Conservation (phyloP, 2,113 vertebrate species). For the Bolborhynchus lineola region DNA sequence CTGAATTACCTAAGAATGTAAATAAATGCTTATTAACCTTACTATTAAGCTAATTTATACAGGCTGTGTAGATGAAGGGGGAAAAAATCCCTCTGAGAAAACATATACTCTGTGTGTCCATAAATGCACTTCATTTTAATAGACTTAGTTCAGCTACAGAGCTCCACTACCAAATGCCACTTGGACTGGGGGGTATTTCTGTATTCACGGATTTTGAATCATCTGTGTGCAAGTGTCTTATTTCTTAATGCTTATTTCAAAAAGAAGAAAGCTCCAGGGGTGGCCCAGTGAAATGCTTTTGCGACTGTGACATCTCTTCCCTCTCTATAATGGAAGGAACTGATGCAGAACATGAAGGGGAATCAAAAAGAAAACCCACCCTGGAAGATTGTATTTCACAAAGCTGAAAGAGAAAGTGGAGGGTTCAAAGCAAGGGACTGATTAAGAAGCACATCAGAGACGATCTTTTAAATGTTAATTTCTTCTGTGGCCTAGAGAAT, state of each 20-base stretch:
- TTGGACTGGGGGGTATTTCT: background rate
- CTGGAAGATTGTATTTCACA: background rate
- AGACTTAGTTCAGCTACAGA: background rate
- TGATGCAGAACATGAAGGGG: background rate
- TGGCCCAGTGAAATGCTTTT: background rate
- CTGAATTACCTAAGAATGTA: background rate
- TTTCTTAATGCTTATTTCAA: background rate
- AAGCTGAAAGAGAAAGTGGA: background rate
- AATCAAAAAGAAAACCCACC: background rate
- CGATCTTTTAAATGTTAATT: slow-evolving; percentile 49
- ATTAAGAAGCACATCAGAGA: background rate
- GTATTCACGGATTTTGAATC: background rate
- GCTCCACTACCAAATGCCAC: accelerated
- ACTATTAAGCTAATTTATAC: background rate
- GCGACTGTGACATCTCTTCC: background rate
- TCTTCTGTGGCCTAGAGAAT: background rate
- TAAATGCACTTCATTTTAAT: background rate
- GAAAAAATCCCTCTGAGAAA: background rate
- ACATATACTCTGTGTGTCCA: background rate
- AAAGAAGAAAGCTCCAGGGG: background rate
- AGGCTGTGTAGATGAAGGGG: background rate
- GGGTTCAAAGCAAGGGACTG: background rate
- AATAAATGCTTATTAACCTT: background rate
- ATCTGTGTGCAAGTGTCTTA: background rate
- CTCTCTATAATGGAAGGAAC: background rate